Evolutionary conservation across 2,113 vertebrate genomes (phyloP).

Genomic region (Ivindomyrus marchei): DNA sequence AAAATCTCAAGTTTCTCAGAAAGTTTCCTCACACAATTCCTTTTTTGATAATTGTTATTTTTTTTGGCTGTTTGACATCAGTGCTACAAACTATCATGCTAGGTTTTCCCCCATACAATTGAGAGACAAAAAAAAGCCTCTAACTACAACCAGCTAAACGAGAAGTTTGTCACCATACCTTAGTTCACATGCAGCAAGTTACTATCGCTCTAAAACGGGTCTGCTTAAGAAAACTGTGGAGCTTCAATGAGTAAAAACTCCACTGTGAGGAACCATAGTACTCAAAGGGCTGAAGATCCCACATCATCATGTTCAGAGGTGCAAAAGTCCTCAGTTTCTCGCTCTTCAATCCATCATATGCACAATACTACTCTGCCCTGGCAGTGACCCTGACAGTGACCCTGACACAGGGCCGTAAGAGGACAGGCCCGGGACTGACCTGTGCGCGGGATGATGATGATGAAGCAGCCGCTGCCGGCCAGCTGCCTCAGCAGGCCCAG

Average conservation of each 20-base stretch:
- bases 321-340: not conserved
- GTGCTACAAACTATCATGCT: not conserved
- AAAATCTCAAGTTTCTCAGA: not conserved
- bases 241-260: not conserved
- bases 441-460: slow-evolving; percentile 92
- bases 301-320: not conserved
- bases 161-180: not conserved
- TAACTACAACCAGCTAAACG: not conserved
- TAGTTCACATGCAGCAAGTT: not conserved
- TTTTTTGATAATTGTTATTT: not conserved
- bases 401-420: not conserved
- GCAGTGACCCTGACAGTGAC: not conserved
- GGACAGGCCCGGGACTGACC: slow-evolving; percentile 52
- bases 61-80: not conserved
- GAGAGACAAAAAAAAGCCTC: not conserved
- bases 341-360: not conserved
- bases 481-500: slow-evolving; percentile 78
- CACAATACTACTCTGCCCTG: not conserved
- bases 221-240: not conserved
- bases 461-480: slow-evolving; percentile 86
- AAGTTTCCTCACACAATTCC: not conserved
- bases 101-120: not conserved
- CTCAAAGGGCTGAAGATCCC: not conserved
- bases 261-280: not conserved
- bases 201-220: not conserved